Conservation (phyloP, 2,888 invertebrate species). For the Drosophila conformis region DNA sequence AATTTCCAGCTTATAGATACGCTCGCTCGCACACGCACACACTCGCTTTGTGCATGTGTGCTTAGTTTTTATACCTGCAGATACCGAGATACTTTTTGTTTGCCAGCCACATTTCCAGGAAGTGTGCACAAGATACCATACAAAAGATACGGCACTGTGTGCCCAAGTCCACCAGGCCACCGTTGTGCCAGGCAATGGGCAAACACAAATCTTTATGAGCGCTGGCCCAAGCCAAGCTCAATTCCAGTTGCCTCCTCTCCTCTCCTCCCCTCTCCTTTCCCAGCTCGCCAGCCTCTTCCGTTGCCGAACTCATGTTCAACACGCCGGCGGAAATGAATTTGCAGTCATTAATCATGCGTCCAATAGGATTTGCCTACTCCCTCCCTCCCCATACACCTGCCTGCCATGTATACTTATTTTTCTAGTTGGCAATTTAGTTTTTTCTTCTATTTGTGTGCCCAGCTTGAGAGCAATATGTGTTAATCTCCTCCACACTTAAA, state of each 20-base stretch:
- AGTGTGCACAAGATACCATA: constrained; percentile 67
- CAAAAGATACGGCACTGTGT: constrained; percentile 47
- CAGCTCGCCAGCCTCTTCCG: constrained; percentile 4
- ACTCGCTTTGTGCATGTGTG: not conserved
- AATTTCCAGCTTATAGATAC: constrained; percentile 73
- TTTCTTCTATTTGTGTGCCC: not conserved
- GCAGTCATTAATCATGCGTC: constrained; percentile 78
- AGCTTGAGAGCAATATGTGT: not conserved
- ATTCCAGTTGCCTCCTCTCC: not conserved
- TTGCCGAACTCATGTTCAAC: constrained; percentile 8
- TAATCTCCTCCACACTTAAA: not conserved
- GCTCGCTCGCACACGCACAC: constrained; percentile 24
- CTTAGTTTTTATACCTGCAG: constrained; percentile 54
- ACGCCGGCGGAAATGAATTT: constrained; percentile 76
- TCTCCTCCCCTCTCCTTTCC: not conserved
- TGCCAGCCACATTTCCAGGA: constrained; percentile 68
- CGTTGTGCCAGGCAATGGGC: constrained; percentile 38
- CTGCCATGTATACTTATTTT: constrained; percentile 10
- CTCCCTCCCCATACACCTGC: not conserved
- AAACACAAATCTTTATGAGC: constrained; percentile 59
- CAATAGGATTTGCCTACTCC: constrained; percentile 65
- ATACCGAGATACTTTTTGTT: constrained; percentile 55
- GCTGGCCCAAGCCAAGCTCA: constrained; percentile 20
- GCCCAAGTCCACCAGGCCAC: constrained; percentile 14
- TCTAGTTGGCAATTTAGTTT: constrained; percentile 1